phyloP scores from a whole-genome alignment of 2,113 vertebrate species.

The Chaenogobius annularis region DNA sequence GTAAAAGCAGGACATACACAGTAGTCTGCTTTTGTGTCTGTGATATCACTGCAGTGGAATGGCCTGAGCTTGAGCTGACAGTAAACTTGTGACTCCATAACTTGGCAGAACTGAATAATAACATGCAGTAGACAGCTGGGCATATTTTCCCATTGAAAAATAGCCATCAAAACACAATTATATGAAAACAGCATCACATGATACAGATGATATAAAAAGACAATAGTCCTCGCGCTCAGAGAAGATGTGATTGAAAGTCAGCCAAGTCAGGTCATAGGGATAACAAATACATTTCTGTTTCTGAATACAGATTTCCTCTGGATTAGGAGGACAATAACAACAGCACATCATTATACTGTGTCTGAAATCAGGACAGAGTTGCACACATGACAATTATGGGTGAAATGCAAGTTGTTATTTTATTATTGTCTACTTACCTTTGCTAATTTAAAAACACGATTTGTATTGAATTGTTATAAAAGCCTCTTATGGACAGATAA shows the following conservation, averaged over 20 bases:
- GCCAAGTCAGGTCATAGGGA: conserved; percentile 9
- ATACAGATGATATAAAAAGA: conserved; percentile 28
- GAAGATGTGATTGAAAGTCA: conserved; percentile 7
- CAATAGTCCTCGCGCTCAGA: conserved; percentile 5
- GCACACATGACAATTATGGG: too few species aligned
- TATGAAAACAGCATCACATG: conserved; percentile 32
- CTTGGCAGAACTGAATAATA: conserved; percentile 41
- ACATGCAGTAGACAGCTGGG: conserved; percentile 49
- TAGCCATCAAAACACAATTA: conserved; percentile 40
- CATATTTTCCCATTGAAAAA: conserved; percentile 39
- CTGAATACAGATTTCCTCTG: neutral
- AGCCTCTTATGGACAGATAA: too few species aligned
- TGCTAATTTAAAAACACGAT: too few species aligned
- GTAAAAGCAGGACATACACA: neutral
- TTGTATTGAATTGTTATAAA: too few species aligned
- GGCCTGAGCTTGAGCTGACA: conserved; percentile 35
- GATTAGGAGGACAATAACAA: too few species aligned
- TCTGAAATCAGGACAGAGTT: too few species aligned
- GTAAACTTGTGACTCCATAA: conserved; percentile 33
- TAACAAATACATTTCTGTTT: neutral
- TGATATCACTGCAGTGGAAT: conserved; percentile 58
- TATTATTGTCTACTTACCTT: too few species aligned
- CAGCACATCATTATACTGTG: too few species aligned
- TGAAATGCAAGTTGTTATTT: too few species aligned
- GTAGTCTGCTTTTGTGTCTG: conserved; percentile 1